A percentile compares a stretch with the other conserved stretches of the same genome.
These are phyloP conservation scores for Lutjanus erythropterus DNA, from an alignment of 2,113 vertebrate genomes.

Conservation along the genomic window DNA sequence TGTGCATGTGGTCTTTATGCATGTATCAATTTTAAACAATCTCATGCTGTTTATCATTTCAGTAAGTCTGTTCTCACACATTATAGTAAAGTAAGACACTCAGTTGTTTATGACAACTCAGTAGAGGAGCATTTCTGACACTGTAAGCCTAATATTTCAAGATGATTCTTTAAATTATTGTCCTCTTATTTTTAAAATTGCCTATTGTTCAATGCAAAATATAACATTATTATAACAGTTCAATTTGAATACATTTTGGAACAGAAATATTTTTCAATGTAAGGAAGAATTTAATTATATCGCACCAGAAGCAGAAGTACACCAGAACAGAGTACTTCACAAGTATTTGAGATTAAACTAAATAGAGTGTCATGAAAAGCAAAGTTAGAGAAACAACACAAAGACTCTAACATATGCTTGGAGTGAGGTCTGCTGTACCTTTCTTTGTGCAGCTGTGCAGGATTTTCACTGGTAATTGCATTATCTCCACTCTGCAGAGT, in stretches of 20 bases:
- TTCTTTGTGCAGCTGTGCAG: background rate
- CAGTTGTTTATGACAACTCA: background rate
- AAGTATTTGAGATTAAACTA: background rate
- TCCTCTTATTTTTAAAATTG: background rate
- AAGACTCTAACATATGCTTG: background rate
- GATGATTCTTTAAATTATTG: background rate
- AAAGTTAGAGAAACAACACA: background rate
- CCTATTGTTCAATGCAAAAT: background rate
- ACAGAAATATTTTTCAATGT: background rate
- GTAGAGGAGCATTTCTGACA: background rate
- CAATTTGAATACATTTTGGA: background rate
- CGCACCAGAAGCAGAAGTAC: no score
- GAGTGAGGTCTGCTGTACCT: background rate
- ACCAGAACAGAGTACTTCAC: background rate
- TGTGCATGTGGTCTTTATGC: background rate
- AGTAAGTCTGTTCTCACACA: background rate
- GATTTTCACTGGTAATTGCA: background rate
- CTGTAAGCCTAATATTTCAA: background rate
- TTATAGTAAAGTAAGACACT: background rate
- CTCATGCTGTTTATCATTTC: background rate
- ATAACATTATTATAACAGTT: background rate
- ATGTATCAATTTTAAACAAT: no score
- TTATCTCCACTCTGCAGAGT: conserved; percentile 31
- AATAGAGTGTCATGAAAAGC: background rate
- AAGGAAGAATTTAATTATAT: background rate